Base-by-base conservation (phyloP, 2,888 invertebrate species). In the Lycia hirtaria region DNA sequence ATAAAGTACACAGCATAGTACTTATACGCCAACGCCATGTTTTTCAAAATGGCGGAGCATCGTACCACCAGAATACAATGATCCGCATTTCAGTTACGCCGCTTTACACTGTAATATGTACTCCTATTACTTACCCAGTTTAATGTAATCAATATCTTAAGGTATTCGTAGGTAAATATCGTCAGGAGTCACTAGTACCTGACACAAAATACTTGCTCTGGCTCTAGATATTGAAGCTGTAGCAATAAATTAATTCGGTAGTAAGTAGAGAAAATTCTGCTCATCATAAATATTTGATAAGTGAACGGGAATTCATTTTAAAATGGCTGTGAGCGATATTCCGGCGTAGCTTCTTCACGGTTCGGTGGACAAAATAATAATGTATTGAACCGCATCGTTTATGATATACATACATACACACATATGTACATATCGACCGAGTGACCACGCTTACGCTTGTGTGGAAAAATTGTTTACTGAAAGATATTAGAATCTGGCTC, bases 291-390 rank as follows among this genome's bases (percentile, higher is more conserved):
- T 63, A 64, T 77, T 73, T 73, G 59, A 74, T 76, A 78, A 76
- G 73, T 77, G 70, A 72, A 79, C 71, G 74, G 70, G 77, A 74
- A 75, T 81, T 81, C 69, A 74, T 82, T 82, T 78, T 75, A 75
- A 83, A 82, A 83, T 78, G 80, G 80, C 77, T 81, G 79, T 79
- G 79, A 80, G 79, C 78, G 69, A 78, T 81, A 75, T 75, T 76
- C 67, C 69, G 68, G 67, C 63, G 68, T 68, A 68, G 76, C 73
- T 72, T 67, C 72, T 76, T 78, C 74, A 77, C 77, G 81, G 76
- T 78, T 75, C 74, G 72, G 47, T 64, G 80, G 70, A 70, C 78
- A 80, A 83, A 82, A 81, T 83, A 82, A 82, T 83, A 83, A 81
- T 76, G 77, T 78, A 75, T 81, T 69, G 78, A 72, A 70, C 69